Base-by-base conservation (phyloP, 64 coral and sea anemone genomes). In the Platygyra sinensis region DNA sequence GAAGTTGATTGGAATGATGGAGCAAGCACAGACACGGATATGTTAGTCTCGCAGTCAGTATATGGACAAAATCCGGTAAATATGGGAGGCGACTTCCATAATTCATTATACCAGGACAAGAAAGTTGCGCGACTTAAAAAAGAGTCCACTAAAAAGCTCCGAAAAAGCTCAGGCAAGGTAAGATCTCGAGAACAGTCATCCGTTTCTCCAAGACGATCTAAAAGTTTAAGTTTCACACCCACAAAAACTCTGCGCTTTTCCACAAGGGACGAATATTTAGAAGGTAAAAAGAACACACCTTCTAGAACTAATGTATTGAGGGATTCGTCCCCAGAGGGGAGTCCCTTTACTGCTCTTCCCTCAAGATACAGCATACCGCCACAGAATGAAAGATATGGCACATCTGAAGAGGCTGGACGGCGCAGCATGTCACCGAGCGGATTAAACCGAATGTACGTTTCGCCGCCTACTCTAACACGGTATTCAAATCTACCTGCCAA, bases 31-130 rank as follows among this genome's bases (percentile, higher is more conserved):
- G 91, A 99, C 74, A 99, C 97, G 19, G 97, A 99, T 27, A 88
- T 99, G 52, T 61, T 99, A 32, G 77, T 99, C 10, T 93, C 94
- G 5, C 94, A 99, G 61, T 78, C 97, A n/a, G 95, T 99, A 27
- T 99, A 99, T 64, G 97, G 97, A 14, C 16, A 67, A 16, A 60
- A 87, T 62, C 97, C 97, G 36, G 94, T 99, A 2, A 99, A 99
- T 55, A 99, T 99, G 97, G 97, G 97, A 19, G 97, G 97, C 17
- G 55, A 90, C 6, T 79, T 99, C 10, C 97, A 99, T 60, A 90
- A 90, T 51, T 75, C 94, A 32, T 93, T 99, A 51, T 93, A 89
- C 54, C 72, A 89, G 62, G 97, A 99, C 60, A 91, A 86, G 51
- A 99, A 90, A 67, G 91, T 96, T 38, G 72, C 15, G 17, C 89